Evolutionary conservation across 2,888 invertebrate genomes (phyloP), one percentile per base, ranked within the genome.

Genomic region (Clitarchus hookeri): DNA sequence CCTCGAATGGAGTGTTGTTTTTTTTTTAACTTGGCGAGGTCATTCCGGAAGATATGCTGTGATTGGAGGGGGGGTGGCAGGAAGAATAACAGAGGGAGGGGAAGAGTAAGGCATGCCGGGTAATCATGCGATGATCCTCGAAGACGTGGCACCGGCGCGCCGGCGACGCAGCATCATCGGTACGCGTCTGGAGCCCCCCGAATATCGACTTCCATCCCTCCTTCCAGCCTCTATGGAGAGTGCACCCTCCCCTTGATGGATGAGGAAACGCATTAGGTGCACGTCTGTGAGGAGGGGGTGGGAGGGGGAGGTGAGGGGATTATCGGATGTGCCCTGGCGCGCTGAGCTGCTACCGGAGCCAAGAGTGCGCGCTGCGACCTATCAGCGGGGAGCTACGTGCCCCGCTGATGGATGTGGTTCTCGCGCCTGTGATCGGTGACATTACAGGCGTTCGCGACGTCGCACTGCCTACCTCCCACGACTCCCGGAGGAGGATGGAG

Each of bases 181-280:
- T 4, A 1, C 36, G n/a, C 65, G 65, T n/a, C 65, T n/a, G 65
- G 23, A n/a, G 65, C n/a, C n/a, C 12, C 12, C 23, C 23, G 23
- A 65, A 23, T 65, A 65, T 65, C 65, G 65, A 65, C 19, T n/a
- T n/a, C 19, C n/a, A 8, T 65, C 65, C 65, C 65, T 23, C 65
- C n/a, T n/a, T n/a, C 65, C 8, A 16, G 8, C 11, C 65, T 16
- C 23, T 8, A 16, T 48, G 0, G 65, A 1, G n/a, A 65, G 65
- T 65, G 65, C 48, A 48, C 65, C 23, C n/a, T 19, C 65, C n/a
- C 65, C 65, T 65, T 65, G 65, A 65, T 65, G 65, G 65, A 65
- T 65, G 65, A 65, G 65, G 65, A 65, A 65, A 65, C 65, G 65
- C 65, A 65, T 65, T 65, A 65, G 65, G 65, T 65, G 65, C n/a